Evolutionary conservation across 2,113 vertebrate species (phyloP).

Genomic region (Myocastor coypus): DNA sequence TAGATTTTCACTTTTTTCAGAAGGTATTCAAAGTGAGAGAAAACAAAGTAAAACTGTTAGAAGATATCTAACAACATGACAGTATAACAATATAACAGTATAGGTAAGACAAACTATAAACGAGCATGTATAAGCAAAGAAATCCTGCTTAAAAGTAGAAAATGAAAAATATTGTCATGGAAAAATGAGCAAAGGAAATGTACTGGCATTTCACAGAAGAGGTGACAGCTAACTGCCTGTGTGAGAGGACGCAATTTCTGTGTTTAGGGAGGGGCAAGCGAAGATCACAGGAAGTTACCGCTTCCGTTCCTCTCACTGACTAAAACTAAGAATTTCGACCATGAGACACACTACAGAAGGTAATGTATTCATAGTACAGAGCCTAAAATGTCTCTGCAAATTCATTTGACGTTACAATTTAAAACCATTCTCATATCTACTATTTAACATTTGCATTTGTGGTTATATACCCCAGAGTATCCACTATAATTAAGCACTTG

Average conservation of each 20-base stretch:
- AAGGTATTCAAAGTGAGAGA: not conserved
- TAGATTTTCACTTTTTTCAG: slow-evolving; percentile 15
- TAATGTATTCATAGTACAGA: not conserved
- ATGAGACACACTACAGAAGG: not conserved
- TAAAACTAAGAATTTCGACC: not conserved
- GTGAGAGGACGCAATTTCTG: not conserved
- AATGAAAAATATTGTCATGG: not conserved
- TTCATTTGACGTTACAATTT: slow-evolving; percentile 6
- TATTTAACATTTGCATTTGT: not conserved
- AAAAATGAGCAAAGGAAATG: not conserved
- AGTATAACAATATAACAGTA: too few species aligned
- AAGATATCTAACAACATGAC: not conserved
- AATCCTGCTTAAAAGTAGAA: not conserved
- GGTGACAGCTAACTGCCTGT: not conserved
- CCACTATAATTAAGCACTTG: not conserved
- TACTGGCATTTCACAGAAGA: not conserved
- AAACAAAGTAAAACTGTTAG: not conserved
- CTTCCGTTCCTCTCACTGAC: not conserved
- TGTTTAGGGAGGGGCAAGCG: not conserved
- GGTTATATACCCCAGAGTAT: not conserved
- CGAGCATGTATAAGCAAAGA: not conserved
- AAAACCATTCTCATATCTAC: not conserved
- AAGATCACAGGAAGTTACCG: not conserved
- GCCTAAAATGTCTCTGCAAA: not conserved
- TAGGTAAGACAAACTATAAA: not conserved